Evolutionary conservation across 1,140 invertebrate genomes (phyloP).

Genomic region (Aphaenogaster rudis): DNA sequence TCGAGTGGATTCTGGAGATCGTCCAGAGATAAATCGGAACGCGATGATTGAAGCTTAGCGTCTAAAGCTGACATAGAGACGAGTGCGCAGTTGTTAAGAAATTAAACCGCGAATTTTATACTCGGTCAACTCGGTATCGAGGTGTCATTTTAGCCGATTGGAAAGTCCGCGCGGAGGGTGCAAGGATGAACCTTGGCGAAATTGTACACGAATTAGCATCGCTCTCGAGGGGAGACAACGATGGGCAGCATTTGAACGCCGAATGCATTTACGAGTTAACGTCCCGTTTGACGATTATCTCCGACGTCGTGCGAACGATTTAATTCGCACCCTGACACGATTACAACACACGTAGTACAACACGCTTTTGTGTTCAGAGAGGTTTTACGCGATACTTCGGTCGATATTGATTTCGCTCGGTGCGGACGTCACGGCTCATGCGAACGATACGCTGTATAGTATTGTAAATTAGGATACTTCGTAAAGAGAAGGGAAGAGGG

Average conservation of each 20-base stretch:
- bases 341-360: constrained; percentile 10
- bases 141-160: not conserved
- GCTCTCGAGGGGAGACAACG: not conserved
- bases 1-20: not conserved
- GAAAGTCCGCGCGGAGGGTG: not conserved
- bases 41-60: not conserved
- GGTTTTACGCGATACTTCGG: constrained; percentile 1
- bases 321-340: not conserved
- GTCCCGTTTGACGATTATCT: not conserved
- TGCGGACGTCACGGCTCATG: not conserved
- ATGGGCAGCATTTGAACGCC: not conserved
- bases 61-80: not conserved
- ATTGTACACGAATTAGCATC: not conserved
- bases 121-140: not conserved
- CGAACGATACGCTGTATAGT: constrained; percentile 36
- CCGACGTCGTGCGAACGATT: constrained; percentile 1
- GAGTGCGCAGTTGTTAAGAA: constrained; percentile 30
- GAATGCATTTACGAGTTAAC: constrained; percentile 22
- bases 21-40: not conserved
- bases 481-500: not conserved
- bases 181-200: constrained; percentile 31
- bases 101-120: constrained; percentile 18
- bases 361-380: constrained; percentile 18
- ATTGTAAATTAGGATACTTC: constrained; percentile 50
- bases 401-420: constrained; percentile 28